These are phyloP conservation scores for Platygyra sinensis DNA, from an alignment of 64 coral and sea anemone genomes.

Conservation along the genomic window DNA sequence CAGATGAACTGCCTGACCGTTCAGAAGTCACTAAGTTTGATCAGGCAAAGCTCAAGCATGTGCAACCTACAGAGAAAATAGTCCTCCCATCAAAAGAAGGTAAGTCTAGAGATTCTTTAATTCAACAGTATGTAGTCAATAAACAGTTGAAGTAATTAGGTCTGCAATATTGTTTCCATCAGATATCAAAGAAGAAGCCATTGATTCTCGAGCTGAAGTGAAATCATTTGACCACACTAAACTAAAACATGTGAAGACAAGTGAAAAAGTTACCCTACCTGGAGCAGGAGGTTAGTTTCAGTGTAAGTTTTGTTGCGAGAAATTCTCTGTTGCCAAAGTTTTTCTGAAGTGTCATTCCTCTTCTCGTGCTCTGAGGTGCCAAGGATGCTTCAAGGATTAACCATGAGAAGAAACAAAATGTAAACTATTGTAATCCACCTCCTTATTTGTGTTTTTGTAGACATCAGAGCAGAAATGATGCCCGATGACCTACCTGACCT, in stretches of 20 bases:
- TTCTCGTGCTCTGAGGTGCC: too few species aligned
- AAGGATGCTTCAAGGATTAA: too few species aligned
- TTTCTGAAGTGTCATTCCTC: too few species aligned
- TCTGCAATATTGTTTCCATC: not conserved
- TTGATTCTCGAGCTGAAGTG: slow-evolving; percentile 77
- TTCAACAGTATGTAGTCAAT: too few species aligned
- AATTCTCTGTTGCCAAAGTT: not conserved
- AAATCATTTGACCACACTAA: slow-evolving; percentile 82
- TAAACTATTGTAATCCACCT: not conserved
- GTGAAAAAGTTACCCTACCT: slow-evolving; percentile 84
- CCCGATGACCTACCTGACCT: slow-evolving; percentile 71
- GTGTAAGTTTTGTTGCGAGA: too few species aligned
- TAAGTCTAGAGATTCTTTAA: not conserved
- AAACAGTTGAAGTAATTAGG: too few species aligned
- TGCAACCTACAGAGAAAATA: slow-evolving; percentile 70
- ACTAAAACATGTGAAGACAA: slow-evolving; percentile 88
- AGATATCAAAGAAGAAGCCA: slow-evolving; percentile 84
- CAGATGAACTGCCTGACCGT: slow-evolving; percentile 69
- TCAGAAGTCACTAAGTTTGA: slow-evolving; percentile 81
- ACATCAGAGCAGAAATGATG: slow-evolving; percentile 63
- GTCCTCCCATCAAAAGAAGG: slow-evolving; percentile 71
- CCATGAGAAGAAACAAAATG: too few species aligned
- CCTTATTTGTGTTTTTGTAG: slow-evolving; percentile 5
- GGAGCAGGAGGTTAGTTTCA: slow-evolving; percentile 62
- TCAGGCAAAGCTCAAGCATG: slow-evolving; percentile 87